phyloP scores from a whole-genome alignment of 2,797 vertebrate species.

The Poecilia wingei region DNA sequence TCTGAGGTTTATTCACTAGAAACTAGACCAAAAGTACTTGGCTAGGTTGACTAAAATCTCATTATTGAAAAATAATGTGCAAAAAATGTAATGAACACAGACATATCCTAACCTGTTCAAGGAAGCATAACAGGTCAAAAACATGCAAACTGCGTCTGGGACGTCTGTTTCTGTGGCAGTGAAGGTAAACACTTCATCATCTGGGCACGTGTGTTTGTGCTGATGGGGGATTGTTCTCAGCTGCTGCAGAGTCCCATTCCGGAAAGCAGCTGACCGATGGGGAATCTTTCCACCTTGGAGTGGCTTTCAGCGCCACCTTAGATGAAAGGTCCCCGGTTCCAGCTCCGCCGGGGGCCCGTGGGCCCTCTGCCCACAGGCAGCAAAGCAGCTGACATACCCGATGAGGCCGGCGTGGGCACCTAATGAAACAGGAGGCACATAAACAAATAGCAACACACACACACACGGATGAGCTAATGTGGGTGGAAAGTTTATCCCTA shows the following conservation, averaged over 20 bases:
- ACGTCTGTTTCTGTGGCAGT: conserved; percentile 2
- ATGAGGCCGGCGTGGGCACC: conserved; percentile 53
- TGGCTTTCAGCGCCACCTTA: conserved; percentile 75
- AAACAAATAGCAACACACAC: conserved; percentile 55
- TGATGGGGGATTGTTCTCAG: conserved; percentile 48
- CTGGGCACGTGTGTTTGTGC: conserved; percentile 19
- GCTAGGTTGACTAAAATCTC: no score
- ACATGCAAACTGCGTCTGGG: background rate
- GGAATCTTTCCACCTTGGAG: conserved; percentile 72
- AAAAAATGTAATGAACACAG: no score
- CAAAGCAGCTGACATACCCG: conserved; percentile 78
- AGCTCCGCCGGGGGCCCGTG: conserved; percentile 23
- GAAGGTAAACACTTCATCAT: conserved; percentile 17
- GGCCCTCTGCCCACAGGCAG: conserved; percentile 49
- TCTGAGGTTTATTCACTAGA: no score
- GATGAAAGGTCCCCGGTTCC: conserved; percentile 70
- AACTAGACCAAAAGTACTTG: no score
- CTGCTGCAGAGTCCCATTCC: conserved; percentile 57
- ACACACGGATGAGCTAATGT: conserved; percentile 51
- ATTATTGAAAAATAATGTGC: background rate
- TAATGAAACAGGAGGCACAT: conserved; percentile 60
- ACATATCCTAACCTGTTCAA: no score
- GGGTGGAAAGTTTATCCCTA: conserved; percentile 76
- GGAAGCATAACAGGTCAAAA: conserved; percentile 3
- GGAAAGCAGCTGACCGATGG: conserved; percentile 65